Evolutionary conservation across 2,797 vertebrate species (phyloP).

Genomic region (Fringilla coelebs): DNA sequence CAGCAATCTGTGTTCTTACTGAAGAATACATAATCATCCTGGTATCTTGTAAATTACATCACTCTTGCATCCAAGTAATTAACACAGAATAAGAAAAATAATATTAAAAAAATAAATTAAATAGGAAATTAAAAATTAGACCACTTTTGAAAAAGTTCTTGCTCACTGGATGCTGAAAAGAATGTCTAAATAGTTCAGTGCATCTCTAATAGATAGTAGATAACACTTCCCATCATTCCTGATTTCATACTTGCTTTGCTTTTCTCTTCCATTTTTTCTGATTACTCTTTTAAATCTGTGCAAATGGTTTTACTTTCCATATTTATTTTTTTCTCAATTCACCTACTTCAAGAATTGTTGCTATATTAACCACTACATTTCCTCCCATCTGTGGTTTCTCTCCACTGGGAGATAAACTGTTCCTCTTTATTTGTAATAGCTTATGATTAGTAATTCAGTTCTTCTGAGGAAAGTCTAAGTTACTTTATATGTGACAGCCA

Average conservation of each 20-base stretch:
- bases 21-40: neutral
- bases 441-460: neutral
- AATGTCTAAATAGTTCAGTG: neutral
- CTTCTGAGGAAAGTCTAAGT: neutral
- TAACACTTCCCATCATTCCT: neutral
- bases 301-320: neutral
- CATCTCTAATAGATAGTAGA: neutral
- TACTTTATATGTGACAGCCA: neutral
- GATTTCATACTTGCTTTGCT: neutral
- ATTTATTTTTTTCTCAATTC: neutral
- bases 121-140: neutral
- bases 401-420: neutral
- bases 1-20: neutral
- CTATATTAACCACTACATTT: neutral
- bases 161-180: neutral
- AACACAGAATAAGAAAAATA: neutral
- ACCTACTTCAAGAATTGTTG: neutral
- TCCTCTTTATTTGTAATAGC: slow-evolving; percentile 3
- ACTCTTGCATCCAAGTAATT: neutral
- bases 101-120: neutral
- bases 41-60: neutral
- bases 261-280: neutral
- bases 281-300: neutral
- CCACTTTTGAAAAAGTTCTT: neutral
- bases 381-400: neutral